These are phyloP conservation scores for Brachionus calyciflorus DNA, from an alignment of 1,140 invertebrate genomes.

Conservation along the genomic window DNA sequence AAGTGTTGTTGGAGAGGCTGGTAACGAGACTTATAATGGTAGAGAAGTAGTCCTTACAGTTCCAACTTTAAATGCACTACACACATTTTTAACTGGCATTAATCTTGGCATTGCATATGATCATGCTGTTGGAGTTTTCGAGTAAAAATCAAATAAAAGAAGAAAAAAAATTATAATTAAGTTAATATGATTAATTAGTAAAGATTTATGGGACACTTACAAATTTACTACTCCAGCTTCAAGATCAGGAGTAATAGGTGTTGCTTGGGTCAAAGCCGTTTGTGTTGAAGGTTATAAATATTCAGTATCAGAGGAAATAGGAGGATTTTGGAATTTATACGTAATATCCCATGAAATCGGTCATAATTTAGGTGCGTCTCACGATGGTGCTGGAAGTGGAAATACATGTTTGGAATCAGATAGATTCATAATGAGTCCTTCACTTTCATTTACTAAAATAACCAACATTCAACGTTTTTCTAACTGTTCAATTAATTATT, in stretches of 20 bases:
- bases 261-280: neutral
- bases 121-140: slow-evolving; percentile 4
- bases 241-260: neutral
- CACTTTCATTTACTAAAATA: slow-evolving; percentile 9
- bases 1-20: neutral
- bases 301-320: slow-evolving; percentile 19
- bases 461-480: no score
- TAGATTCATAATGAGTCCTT: neutral
- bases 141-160: neutral
- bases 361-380: neutral
- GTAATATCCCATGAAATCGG: slow-evolving; percentile 33
- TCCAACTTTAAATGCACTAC: no score
- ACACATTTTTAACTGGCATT: no score
- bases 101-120: no score
- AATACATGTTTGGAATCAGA: neutral
- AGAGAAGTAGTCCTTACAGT: no score
- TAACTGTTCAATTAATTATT: no score
- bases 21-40: neutral
- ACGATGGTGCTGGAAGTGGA: slow-evolving; percentile 16
- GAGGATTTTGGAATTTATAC: slow-evolving; percentile 29
- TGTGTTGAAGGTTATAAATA: neutral
- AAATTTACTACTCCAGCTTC: neutral
- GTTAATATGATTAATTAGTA: neutral
- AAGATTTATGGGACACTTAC: slow-evolving; percentile 3
- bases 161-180: neutral